These are phyloP conservation scores for Syngnathus acus DNA, from an alignment of 2,797 vertebrate genomes.

Conservation along the genomic window DNA sequence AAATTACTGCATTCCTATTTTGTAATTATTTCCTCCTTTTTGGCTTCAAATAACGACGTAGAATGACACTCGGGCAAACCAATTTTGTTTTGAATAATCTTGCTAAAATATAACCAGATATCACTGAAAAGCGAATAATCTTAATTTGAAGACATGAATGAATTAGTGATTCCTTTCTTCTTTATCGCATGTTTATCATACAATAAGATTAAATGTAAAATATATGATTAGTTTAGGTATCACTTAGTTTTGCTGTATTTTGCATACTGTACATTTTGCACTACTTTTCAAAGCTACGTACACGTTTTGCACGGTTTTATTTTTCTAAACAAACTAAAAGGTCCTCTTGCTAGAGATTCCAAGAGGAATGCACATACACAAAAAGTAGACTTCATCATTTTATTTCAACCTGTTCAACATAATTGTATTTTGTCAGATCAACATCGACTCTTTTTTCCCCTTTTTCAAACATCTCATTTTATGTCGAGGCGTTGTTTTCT, in stretches of 20 bases:
- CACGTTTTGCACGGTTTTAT: not conserved
- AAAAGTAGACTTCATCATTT: not conserved
- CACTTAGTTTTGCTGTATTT: constrained; percentile 1
- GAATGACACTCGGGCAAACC: not conserved
- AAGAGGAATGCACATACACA: not conserved
- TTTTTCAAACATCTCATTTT: constrained; percentile 11
- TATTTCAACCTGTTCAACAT: not conserved
- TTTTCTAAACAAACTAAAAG: not conserved
- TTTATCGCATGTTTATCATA: not conserved
- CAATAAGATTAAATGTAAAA: not conserved
- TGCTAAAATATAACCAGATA: not conserved
- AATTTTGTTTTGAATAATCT: not conserved
- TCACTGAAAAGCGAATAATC: not conserved
- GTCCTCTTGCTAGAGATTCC: not conserved
- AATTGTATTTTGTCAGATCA: not conserved
- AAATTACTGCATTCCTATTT: not conserved
- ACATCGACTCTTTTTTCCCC: not conserved
- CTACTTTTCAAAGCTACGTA: not conserved
- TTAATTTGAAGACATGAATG: not conserved
- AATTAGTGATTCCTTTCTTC: not conserved
- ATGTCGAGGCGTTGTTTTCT: not conserved
- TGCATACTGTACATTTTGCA: not conserved
- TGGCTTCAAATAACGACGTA: not conserved
- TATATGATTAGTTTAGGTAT: not conserved
- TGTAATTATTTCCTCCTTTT: not conserved